Base-by-base conservation (phyloP, 1,140 invertebrate genomes). In the Bombus turneri region DNA sequence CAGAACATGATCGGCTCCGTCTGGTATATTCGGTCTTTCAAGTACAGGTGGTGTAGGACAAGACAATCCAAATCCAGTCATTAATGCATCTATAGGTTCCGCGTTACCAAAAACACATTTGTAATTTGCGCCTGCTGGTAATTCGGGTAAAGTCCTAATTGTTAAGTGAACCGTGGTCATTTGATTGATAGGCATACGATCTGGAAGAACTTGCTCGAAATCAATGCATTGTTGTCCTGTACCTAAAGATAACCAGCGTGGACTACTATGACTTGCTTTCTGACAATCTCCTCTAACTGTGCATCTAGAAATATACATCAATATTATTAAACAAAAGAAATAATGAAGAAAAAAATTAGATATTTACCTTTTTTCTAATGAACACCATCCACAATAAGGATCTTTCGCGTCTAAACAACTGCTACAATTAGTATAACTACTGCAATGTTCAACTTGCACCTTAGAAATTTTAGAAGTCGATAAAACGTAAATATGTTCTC, bases 381-480 rank as follows among this genome's bases (percentile, higher is more conserved):
- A 99, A 95, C 99, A 99, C 99, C 99, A 99, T 22, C 99, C 99
- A 95, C 99, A 99, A 93, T 99, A 99, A 3, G 99, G 99, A 96
- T 99, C 99, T 91, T 97, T 97, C 0, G 98, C 98, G 92, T 98
- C 98, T 15, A 99, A 96, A 95, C 99, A 99, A 25, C 97, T 96
- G 8, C 97, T 98, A 95, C 99, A 99, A 87, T 98, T 98, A 5
- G 96, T 97, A 93, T 98, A 98, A 91, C 97, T 97, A 66, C 97
- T 97, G 95, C 99, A 99, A 89, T 98, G 97, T 92, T 99, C 98
- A n/a, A 99, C 97, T 86, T 97, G 97, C 82, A 99, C 96, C 96
- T 99, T 99, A 1, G 97, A 96, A 86, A 99, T 97, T 95, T 97
- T 97, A 31, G 96, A 95, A 66, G 96, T 95, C 8, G 98, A 97